phyloP scores from a whole-genome alignment of 1,140 invertebrate genomes.

The Bicyclus anynana region DNA sequence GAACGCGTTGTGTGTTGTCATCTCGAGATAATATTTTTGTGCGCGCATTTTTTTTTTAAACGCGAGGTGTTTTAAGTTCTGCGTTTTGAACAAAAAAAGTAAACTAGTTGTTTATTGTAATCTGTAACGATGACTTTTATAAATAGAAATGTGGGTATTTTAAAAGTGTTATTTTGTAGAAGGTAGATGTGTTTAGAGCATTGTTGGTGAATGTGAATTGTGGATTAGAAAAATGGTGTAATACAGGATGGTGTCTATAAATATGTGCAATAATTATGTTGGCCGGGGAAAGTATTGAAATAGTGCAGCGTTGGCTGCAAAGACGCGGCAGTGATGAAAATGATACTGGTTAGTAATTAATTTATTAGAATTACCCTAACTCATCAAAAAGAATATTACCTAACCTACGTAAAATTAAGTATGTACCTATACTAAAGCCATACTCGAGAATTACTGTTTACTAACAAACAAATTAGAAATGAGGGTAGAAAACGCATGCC shows the following conservation, averaged over 20 bases:
- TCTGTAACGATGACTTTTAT: not conserved
- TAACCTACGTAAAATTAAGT: no score
- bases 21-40: constrained; percentile 22
- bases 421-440: no score
- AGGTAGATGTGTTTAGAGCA: not conserved
- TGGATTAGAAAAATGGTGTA: not conserved
- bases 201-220: not conserved
- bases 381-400: no score
- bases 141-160: not conserved
- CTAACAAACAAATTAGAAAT: no score
- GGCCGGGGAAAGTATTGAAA: constrained; percentile 63
- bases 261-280: constrained; percentile 58
- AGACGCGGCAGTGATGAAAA: constrained; percentile 53
- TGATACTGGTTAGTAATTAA: constrained; percentile 42
- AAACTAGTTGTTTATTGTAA: not conserved
- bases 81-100: not conserved
- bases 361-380: not conserved
- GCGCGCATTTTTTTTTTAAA: constrained; percentile 10
- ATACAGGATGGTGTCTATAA: constrained; percentile 10
- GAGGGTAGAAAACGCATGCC: no score
- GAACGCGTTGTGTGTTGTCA: constrained; percentile 48
- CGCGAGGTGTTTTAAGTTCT: not conserved
- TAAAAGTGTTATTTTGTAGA: not conserved
- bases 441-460: no score
- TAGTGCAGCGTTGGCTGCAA: constrained; percentile 65